Evolutionary conservation across 1,140 invertebrate genomes (phyloP), one percentile per base, ranked within the genome.

Genomic region (Phthorimaea operculella): DNA sequence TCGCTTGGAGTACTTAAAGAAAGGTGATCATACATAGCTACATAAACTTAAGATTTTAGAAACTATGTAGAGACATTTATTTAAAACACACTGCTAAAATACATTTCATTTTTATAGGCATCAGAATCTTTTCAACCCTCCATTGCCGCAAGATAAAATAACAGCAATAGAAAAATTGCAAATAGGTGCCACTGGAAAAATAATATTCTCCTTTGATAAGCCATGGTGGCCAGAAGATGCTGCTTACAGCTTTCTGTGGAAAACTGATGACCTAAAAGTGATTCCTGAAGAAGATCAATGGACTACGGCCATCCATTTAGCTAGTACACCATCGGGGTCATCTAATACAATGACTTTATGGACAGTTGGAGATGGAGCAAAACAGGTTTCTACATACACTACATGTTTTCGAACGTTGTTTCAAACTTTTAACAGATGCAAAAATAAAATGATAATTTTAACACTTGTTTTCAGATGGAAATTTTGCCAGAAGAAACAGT

Each of bases 131-230:
- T 79, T 81, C 57, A 34, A 50, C 1, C 74, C 74, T 7, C n/a
- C 54, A 0, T 50, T 80, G 18, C 75, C 75, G 1, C 9, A 50
- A 51, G 53, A 60, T 15, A 80, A 80, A 68, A 48, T 64, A 2
- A 56, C 45, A 7, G 57, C 68, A 15, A 80, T 80, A 57, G 59
- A 76, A 0, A 61, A 59, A 4, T 56, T 80, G 8, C 58, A 70
- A 0, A 72, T 80, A 10, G 77, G 77, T 0, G 55, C 77, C 1
- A 62, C 73, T 45, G 70, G 64, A 15, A 80, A 80, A 60, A 62
- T 80, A 1, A 65, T 75, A 11, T 49, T 79, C 7, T 54, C 57
- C 9, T 77, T 77, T 33, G 58, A 66, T 0, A 49, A 57, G 7
- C n/a, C 42, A 3, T 68, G 67, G 65, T 66, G 68, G 59, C 49